Conservation (phyloP, 2,888 invertebrate species). For the Himalopsyche tibetana region DNA sequence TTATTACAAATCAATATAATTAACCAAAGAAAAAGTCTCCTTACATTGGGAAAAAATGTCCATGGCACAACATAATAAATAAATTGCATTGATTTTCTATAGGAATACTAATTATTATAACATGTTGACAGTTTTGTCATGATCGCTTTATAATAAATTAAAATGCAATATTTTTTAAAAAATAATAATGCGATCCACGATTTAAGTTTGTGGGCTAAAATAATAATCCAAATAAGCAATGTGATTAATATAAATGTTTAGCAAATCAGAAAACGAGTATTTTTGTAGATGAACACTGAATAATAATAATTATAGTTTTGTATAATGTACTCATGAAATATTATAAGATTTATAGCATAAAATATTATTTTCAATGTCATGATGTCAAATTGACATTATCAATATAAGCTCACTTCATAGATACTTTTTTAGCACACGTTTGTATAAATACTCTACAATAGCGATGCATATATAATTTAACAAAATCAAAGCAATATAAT, state of each 20-base stretch:
- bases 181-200: too few relatives aligned
- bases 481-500: neutral
- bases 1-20: neutral
- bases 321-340: too few relatives aligned
- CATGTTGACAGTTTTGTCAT: too few relatives aligned
- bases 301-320: neutral
- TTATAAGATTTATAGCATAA: neutral
- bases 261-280: neutral
- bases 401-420: neutral
- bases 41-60: too few relatives aligned
- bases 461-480: neutral
- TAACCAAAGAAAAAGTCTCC: too few relatives aligned
- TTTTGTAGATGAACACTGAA: neutral
- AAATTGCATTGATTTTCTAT: too few relatives aligned
- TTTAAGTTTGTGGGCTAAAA: neutral
- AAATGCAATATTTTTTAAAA: too few relatives aligned
- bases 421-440: neutral
- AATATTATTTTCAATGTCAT: constrained; percentile 2
- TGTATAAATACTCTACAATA: neutral
- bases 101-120: too few relatives aligned
- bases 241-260: neutral
- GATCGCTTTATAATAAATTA: too few relatives aligned
- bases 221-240: neutral
- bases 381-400: constrained; percentile 16
- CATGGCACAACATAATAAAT: too few relatives aligned